Percentiles rank a stretch among this genome's conserved stretches.
Evolutionary conservation across 2,797 vertebrate species (phyloP).

Genomic region (Lophotriccus pileatus): DNA sequence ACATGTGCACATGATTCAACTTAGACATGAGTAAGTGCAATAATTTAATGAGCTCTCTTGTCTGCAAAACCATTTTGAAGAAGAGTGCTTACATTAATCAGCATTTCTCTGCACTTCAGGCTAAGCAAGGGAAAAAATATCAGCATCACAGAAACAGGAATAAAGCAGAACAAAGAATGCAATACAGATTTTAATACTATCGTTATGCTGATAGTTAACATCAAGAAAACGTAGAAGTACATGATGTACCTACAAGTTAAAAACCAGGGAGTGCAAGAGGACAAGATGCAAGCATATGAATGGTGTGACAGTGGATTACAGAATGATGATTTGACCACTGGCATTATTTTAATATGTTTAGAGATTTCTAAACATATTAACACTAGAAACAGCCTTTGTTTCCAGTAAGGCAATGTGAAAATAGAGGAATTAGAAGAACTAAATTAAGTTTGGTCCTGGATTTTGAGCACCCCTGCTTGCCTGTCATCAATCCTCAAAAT

Average conservation of each 20-base stretch:
- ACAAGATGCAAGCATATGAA: background rate
- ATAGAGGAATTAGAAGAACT: background rate
- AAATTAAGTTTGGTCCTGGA: background rate
- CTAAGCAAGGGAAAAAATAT: background rate
- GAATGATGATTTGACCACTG: background rate
- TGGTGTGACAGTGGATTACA: background rate
- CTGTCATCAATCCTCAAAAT: background rate
- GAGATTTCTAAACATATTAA: background rate
- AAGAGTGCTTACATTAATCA: background rate
- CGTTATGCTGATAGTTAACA: background rate
- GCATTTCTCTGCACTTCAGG: background rate
- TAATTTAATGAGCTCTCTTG: background rate
- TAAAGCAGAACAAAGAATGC: background rate
- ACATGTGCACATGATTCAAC: background rate
- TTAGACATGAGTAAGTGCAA: background rate
- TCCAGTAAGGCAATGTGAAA: background rate
- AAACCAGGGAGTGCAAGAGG: background rate
- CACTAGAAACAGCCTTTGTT: background rate
- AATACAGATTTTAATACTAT: background rate
- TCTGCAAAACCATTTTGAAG: background rate
- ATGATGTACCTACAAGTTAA: background rate
- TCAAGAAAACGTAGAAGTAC: background rate
- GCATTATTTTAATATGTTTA: background rate
- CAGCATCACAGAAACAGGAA: background rate
- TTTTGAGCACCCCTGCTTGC: background rate